phyloP scores from a whole-genome alignment of 2,888 invertebrate species.

The Drosophila colorata region DNA sequence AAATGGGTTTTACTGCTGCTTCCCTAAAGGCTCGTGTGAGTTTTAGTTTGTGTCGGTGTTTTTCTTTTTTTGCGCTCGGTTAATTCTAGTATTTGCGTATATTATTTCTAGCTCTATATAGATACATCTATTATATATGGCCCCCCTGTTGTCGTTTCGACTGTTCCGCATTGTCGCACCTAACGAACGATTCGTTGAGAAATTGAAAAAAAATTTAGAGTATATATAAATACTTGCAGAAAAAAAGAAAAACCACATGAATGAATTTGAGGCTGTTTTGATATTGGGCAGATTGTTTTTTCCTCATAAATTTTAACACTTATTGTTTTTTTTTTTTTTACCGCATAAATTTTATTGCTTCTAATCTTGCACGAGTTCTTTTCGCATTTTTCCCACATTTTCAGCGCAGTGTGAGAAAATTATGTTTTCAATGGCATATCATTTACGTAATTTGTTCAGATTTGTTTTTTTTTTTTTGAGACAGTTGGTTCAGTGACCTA shows the following conservation, averaged over 20 bases:
- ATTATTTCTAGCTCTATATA: conserved; percentile 2
- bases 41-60: conserved; percentile 22
- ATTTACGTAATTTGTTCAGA: conserved; percentile 59
- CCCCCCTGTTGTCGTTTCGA: conserved; percentile 23
- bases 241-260: conserved; percentile 30
- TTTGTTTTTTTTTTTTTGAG: conserved; percentile 1
- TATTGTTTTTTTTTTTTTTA: conserved; percentile 30
- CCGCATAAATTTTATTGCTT: conserved; percentile 22
- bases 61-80: conserved; percentile 3
- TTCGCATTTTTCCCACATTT: conserved; percentile 7
- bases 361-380: conserved; percentile 36
- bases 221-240: conserved; percentile 7
- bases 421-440: conserved; percentile 36
- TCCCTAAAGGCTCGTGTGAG: conserved; percentile 3
- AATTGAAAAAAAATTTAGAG: conserved; percentile 21
- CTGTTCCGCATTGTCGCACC: conserved; percentile 74
- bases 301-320: conserved; percentile 37
- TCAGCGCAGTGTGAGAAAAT: conserved; percentile 43
- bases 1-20: conserved; percentile 16
- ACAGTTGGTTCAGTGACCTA: conserved; percentile 59
- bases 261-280: conserved; percentile 52
- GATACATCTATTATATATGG: conserved; percentile 14
- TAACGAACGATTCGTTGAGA: conserved; percentile 30
- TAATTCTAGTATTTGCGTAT: conserved; percentile 11
- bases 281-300: conserved; percentile 56